Evolutionary conservation across 2,888 invertebrate species (phyloP).

Genomic region (Nomada fucata): DNA sequence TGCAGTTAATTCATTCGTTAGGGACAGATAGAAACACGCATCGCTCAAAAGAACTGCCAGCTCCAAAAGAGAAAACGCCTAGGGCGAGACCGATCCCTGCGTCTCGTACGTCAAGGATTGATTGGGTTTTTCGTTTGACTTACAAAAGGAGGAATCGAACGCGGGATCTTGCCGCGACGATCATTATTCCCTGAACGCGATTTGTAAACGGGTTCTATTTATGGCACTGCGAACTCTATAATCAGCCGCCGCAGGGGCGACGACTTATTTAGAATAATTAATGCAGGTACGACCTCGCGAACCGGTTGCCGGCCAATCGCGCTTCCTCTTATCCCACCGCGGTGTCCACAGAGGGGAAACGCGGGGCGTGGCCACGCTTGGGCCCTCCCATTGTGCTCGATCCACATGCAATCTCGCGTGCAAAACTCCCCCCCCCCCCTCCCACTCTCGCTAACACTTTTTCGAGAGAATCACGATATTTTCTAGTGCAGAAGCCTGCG

Average conservation of each 20-base stretch:
- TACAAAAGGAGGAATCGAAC: slow-evolving; percentile 57
- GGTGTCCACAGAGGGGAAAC: slow-evolving; percentile 69
- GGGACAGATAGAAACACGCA: slow-evolving; percentile 41
- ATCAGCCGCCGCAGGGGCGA: slow-evolving; percentile 81
- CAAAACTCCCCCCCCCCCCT: slow-evolving; percentile 15
- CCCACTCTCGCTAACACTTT: slow-evolving; percentile 35
- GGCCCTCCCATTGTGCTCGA: slow-evolving; percentile 60
- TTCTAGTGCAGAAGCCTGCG: slow-evolving; percentile 68
- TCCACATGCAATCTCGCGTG: slow-evolving; percentile 71
- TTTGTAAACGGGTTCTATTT: slow-evolving; percentile 83
- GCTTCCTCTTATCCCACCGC: slow-evolving; percentile 65
- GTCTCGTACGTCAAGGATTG: slow-evolving; percentile 68
- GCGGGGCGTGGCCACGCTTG: slow-evolving; percentile 65
- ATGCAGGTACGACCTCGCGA: slow-evolving; percentile 78
- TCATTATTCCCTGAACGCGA: slow-evolving; percentile 77
- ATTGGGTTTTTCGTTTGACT: slow-evolving; percentile 71
- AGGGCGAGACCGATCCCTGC: slow-evolving; percentile 68
- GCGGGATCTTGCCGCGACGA: slow-evolving; percentile 65
- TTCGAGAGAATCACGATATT: slow-evolving; percentile 61
- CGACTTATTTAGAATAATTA: slow-evolving; percentile 84
- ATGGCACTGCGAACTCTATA: slow-evolving; percentile 83
- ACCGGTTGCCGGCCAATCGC: slow-evolving; percentile 76
- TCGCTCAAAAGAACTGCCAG: slow-evolving; percentile 14
- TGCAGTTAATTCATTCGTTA: slow-evolving; percentile 65
- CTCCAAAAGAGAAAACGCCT: slow-evolving; percentile 57